These are phyloP conservation scores for Aplochiton taeniatus DNA, from an alignment of 2,797 vertebrate species.

Conservation along the genomic window DNA sequence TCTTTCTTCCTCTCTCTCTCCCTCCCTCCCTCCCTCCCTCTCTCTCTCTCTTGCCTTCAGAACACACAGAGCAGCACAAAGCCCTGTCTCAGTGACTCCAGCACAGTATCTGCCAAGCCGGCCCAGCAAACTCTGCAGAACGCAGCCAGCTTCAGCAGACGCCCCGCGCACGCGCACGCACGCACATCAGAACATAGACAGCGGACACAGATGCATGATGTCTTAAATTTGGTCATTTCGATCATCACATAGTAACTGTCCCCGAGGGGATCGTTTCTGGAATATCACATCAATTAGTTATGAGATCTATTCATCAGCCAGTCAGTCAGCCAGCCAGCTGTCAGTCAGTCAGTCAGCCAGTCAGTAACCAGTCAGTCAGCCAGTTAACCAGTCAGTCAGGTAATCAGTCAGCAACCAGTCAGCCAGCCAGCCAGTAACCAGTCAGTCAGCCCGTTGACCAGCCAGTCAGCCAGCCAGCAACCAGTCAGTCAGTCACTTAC, in stretches of 20 bases:
- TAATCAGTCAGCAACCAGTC: too few relatives aligned
- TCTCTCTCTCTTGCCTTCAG: not conserved
- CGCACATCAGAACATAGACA: not conserved
- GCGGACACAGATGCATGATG: slow-evolving; percentile 1
- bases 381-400: too few relatives aligned
- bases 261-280: too few relatives aligned
- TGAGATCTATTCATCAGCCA: too few relatives aligned
- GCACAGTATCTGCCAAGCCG: not conserved
- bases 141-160: not conserved
- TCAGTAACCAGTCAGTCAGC: too few relatives aligned
- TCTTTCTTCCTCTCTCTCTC: too few relatives aligned
- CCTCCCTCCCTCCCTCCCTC: not conserved
- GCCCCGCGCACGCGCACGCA: not conserved
- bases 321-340: too few relatives aligned
- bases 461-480: too few relatives aligned
- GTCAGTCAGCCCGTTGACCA: too few relatives aligned
- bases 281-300: too few relatives aligned
- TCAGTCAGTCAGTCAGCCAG: too few relatives aligned
- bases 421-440: too few relatives aligned
- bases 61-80: not conserved
- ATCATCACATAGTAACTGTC: slow-evolving; percentile 11
- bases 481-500: slow-evolving; percentile 80
- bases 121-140: slow-evolving; percentile 15
- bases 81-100: not conserved
- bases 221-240: slow-evolving; percentile 35